phyloP scores from a whole-genome alignment of 2,113 vertebrate genomes.

The Elephas maximus region DNA sequence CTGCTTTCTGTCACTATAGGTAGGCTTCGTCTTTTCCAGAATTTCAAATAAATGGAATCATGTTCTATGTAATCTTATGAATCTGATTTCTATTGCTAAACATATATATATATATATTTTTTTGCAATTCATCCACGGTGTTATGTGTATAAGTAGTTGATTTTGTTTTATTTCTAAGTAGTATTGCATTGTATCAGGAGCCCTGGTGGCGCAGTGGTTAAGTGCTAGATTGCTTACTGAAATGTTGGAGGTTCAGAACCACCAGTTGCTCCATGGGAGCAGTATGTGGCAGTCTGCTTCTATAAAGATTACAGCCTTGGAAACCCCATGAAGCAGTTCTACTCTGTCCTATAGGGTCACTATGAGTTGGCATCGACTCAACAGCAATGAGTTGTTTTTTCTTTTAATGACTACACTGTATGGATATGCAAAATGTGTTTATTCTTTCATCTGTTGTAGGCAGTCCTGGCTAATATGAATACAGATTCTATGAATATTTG shows the following conservation, averaged over 20 bases:
- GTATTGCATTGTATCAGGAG: neutral
- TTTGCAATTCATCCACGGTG: neutral
- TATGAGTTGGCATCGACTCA: neutral
- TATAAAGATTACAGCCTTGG: neutral
- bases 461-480: neutral
- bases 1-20: neutral
- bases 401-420: neutral
- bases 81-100: neutral
- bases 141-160: neutral
- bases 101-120: neutral
- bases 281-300: neutral
- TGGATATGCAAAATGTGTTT: neutral
- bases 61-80: neutral
- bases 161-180: slow-evolving; percentile 18
- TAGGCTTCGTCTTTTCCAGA: neutral
- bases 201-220: neutral
- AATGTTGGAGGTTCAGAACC: neutral
- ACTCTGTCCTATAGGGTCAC: neutral
- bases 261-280: neutral
- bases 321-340: neutral
- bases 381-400: neutral
- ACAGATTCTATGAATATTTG: neutral
- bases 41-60: neutral
- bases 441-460: neutral
- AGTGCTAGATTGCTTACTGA: neutral